Base-by-base conservation (phyloP, 2,113 vertebrate species). In the Spea multiplicata region DNA sequence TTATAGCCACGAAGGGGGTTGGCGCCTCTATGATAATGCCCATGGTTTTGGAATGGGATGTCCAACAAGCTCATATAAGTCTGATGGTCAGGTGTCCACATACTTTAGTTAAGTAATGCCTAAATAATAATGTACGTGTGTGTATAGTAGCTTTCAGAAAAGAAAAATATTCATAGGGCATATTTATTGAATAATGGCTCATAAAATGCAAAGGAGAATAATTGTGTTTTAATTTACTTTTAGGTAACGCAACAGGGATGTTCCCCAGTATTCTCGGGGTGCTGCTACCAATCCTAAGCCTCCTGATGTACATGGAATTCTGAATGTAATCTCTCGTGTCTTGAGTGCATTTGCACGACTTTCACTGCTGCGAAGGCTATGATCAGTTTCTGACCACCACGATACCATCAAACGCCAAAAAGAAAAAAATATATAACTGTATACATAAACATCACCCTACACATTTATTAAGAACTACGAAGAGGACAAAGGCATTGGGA, bases 321-420 rank as follows among this genome's bases (percentile, higher is more conserved):
- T 99, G 95, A 99, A 95, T 95, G 94, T 98, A 94, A 85, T 88
- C 87, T 82, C 83, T 83, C 82, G 86, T 86, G 72, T 90, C 89
- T 91, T 92, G 82, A 73, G 86, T 86, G 87, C 91, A 91, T 87
- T 30, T 89, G 91, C 87, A 92, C 88, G 92, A 86, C 86, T 87
- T 89, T 88, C 87, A 89, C 88, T 85, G 89, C 86, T 86, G 82
- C 83, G 86, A 91, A 87, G 91, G 95, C 87, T 85, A 82, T 68
- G 16, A 85, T 85, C 91, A 85, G 91, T 91, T 88, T 90, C 89
- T 89, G 87, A 90, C 87, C 89, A 84, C 89, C 86, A 86, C 74
- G 89, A 90, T 93, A 93, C 90, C 87, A 83, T 87, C 91, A 84
- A 85, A 90, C 92, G 89, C 88, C 88, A 92, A 94, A 95, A 90